Evolutionary conservation across 2,113 vertebrate genomes (phyloP).

Genomic region (Eurypyga helias): DNA sequence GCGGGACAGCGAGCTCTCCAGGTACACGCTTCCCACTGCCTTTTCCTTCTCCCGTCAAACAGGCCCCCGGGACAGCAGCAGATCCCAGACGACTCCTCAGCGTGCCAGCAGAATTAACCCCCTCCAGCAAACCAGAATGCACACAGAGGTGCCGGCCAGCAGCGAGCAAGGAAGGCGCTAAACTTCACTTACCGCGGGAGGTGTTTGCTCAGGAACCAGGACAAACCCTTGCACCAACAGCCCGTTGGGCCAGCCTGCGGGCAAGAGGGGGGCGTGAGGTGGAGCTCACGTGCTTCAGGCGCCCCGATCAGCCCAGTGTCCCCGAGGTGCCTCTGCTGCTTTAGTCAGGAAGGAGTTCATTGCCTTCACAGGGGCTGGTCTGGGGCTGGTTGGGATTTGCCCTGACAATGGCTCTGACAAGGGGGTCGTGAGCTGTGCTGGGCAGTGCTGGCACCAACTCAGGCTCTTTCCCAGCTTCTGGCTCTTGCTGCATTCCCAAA

Average conservation of each 20-base stretch:
- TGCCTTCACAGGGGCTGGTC: too few relatives aligned
- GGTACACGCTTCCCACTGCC: fast-evolving
- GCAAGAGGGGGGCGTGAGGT: not conserved
- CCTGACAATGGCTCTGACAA: too few relatives aligned
- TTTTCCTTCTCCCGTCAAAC: not conserved
- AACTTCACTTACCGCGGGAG: not conserved
- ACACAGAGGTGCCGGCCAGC: not conserved
- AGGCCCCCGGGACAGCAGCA: not conserved
- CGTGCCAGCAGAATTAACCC: not conserved
- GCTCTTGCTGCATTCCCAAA: too few relatives aligned
- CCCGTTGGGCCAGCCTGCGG: not conserved
- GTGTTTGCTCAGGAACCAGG: constrained; percentile 6
- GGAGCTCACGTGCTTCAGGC: not conserved
- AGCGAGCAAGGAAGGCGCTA: not conserved
- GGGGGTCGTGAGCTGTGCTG: too few relatives aligned
- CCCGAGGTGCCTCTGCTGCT: too few relatives aligned
- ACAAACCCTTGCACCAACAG: not conserved
- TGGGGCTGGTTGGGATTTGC: too few relatives aligned
- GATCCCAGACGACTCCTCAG: not conserved
- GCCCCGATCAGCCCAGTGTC: not conserved
- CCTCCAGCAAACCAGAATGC: not conserved
- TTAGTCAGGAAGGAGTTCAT: too few relatives aligned
- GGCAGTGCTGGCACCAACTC: too few relatives aligned
- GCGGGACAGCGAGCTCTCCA: not conserved
- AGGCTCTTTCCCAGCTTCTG: too few relatives aligned